Evolutionary conservation across 2,888 invertebrate species (phyloP), one percentile per base, ranked within the genome.

Genomic region (Melangyna quadrimaculata): DNA sequence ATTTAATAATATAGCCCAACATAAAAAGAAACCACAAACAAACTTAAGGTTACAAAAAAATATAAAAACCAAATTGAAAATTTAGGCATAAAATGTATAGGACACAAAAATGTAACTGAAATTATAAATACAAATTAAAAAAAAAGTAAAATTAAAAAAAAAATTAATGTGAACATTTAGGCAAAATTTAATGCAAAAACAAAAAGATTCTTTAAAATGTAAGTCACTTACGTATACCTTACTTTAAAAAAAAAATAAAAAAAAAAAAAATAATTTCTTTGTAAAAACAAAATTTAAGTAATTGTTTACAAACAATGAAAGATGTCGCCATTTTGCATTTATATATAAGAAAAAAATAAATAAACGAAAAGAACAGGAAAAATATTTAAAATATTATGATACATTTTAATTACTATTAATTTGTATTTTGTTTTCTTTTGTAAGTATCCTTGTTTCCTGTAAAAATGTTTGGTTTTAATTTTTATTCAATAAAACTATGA

Each of bases 321-420:
- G 88, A 90, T 91, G 91, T 91, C 91, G 91, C 91, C 91, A 91
- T 91, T 91, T 91, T 91, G 91, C 91, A 90, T 90, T 90, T 83
- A 83, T 87, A 74, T 72, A 79, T 67, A 81, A 71, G 73, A 59
- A 67, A 53, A 74, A 59, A 37, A 45, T 57, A 24, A 37, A 63
- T 5, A 63, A 61, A 69, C 35, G 51, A 71, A 59, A 72, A 37
- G 70, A 48, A 70, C 63, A 70, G 70, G 63, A 78, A 65, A 69
- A 73, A 57, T 74, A 74, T 77, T 67, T 12, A 71, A 61, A 67
- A 73, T 80, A 72, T 69, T 70, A 70, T 79, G 7, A 83, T 65
- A 74, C 74, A 72, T 43, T 51, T 53, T 77, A 48, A 29, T 69
- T 48, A 71, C 67, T 67, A 73, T 71, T 79, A 71, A 72, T 84